A percentile compares a stretch with the other conserved stretches of the same genome.
Evolutionary conservation across 2,113 vertebrate species (phyloP).

Genomic region (Anolis sagrei): DNA sequence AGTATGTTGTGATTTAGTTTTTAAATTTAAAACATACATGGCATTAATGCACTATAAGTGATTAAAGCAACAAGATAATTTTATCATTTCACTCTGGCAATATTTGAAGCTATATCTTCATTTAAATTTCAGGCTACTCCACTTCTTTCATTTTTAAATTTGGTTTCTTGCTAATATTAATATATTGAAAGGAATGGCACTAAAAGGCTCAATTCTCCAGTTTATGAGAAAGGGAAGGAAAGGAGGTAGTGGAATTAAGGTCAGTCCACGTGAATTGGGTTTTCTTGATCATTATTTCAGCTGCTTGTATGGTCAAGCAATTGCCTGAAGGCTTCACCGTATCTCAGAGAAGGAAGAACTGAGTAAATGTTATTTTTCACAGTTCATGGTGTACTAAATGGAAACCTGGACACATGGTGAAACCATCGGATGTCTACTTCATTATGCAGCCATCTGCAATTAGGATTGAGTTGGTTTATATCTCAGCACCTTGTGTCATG

Average conservation of each 20-base stretch:
- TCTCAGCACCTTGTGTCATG: slow-evolving; percentile 14
- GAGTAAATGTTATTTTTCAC: slow-evolving; percentile 4
- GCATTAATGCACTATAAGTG: too few species aligned
- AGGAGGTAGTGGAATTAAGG: background rate
- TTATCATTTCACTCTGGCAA: background rate
- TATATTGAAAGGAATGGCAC: background rate
- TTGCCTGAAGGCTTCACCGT: background rate
- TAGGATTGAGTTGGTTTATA: background rate
- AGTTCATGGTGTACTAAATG: background rate
- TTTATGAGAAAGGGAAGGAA: background rate
- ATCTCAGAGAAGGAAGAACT: background rate
- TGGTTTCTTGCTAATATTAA: background rate
- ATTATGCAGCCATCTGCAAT: slow-evolving; percentile 16
- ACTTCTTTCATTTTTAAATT: background rate
- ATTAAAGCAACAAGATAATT: too few species aligned
- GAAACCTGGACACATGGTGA: slow-evolving; percentile 1
- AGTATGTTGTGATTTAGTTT: too few species aligned
- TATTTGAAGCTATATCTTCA: background rate
- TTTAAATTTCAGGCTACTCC: background rate
- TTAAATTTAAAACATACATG: too few species aligned
- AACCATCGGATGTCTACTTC: slow-evolving; percentile 13
- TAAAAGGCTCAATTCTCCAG: background rate
- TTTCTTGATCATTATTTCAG: background rate
- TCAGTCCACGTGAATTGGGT: background rate
- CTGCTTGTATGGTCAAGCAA: background rate